phyloP scores from a whole-genome alignment of 2,888 invertebrate species.

The Itoplectis maculator region DNA sequence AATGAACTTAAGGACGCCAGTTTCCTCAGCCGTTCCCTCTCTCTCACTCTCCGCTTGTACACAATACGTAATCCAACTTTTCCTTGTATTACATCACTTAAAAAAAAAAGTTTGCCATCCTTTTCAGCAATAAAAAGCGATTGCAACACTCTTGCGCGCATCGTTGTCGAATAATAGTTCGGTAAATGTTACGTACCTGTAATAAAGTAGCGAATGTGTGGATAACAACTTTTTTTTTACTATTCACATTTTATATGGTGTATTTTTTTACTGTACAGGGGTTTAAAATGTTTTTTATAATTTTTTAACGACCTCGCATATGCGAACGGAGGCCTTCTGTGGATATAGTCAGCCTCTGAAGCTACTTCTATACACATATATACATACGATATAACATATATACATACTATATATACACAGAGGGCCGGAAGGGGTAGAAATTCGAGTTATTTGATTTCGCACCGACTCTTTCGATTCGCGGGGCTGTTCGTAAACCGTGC shows the following conservation, averaged over 20 bases:
- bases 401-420: not conserved
- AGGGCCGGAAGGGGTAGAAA: not conserved
- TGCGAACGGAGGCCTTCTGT: not conserved
- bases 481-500: not conserved
- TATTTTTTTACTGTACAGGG: not conserved
- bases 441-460: constrained; percentile 41
- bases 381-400: too few species aligned
- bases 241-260: not conserved
- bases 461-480: constrained; percentile 36
- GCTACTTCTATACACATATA: too few species aligned
- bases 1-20: constrained; percentile 29
- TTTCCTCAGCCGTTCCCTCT: constrained; percentile 7
- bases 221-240: not conserved
- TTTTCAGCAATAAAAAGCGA: too few species aligned
- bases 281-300: not conserved
- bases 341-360: too few species aligned
- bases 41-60: not conserved
- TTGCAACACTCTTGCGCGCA: too few species aligned
- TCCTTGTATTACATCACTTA: not conserved
- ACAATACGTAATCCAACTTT: not conserved
- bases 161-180: not conserved
- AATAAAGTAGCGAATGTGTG: not conserved
- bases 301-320: not conserved
- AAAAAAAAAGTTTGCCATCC: not conserved
- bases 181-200: not conserved